Conservation (phyloP, 2,888 invertebrate species). For the Monopis laevigella region DNA sequence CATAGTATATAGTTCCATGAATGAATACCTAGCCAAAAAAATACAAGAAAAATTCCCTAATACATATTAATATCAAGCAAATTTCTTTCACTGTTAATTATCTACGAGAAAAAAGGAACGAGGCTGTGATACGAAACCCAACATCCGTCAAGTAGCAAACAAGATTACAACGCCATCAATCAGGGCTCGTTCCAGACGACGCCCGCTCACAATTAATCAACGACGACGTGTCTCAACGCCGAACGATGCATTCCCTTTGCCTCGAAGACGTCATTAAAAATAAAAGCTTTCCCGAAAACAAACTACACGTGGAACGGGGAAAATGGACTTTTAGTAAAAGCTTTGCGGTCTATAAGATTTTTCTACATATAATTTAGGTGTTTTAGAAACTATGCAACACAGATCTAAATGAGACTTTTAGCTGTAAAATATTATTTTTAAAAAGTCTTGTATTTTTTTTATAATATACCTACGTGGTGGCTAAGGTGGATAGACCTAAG, state of each 20-base stretch:
- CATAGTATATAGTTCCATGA: too few relatives aligned
- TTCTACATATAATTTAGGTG: too few relatives aligned
- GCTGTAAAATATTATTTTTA: too few relatives aligned
- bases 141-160: conserved; percentile 59
- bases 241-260: conserved; percentile 9
- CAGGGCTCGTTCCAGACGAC: conserved; percentile 32
- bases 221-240: conserved; percentile 28
- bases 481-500: too few relatives aligned
- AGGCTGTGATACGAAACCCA: conserved; percentile 36
- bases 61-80: not conserved
- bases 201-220: conserved; percentile 55
- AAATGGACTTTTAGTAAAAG: too few relatives aligned
- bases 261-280: conserved; percentile 10
- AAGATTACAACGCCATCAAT: conserved; percentile 62
- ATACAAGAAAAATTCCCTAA: too few relatives aligned
- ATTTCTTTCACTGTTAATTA: conserved; percentile 26
- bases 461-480: too few relatives aligned
- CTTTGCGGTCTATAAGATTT: too few relatives aligned
- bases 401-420: too few relatives aligned
- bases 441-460: too few relatives aligned
- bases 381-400: too few relatives aligned
- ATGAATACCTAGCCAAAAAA: too few relatives aligned
- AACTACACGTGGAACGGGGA: not conserved
- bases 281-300: conserved; percentile 5
- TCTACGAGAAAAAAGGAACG: conserved; percentile 31